Base-by-base conservation (phyloP, 1,140 invertebrate species). In the Bursaphelenchus mucronatus region DNA sequence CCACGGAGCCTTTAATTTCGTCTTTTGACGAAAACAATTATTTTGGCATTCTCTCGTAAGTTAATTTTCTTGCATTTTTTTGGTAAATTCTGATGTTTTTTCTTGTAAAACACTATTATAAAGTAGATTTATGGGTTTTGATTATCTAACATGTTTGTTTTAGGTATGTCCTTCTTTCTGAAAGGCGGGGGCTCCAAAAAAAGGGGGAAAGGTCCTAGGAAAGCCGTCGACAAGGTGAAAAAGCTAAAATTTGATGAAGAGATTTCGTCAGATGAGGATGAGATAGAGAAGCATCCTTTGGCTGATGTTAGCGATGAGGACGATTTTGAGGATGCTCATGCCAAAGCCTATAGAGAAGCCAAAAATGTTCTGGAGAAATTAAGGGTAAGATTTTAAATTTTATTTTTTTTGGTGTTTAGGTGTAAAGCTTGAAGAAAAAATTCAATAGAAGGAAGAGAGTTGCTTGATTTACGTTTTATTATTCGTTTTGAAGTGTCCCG, bases 331-430 rank as follows among this genome's bases (percentile, higher is more conserved):
- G 63, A 64, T 41, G 43, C 41, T 9, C 63, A 64, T 47, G 50
- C 63, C 10, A 64, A 64, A 51, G 40, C 63, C 30, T 63, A 30
- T 11, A 52, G 63, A n/a, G 63, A 64, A 43, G 19, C 63, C 9
- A 64, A 64, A 41, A 19, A 19, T 17, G 5, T 64, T 4, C 40
- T 64, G n/a, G 63, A 62, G 21, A 44, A 64, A 40, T 41, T 64
- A 15, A 64, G 61, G 51, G 63, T 64, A 62, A 55, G 47, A 8
- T 40, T 15, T 15, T 57, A 9, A n/a, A 44, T 44, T 13, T 15
- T 30, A 9, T 0, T 17, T 30, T 30, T 30, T 5, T 30, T 30
- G 30, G 30, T 30, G 5, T 30, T 30, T 30, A 30, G 30, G 30
- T 3, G 30, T 30, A 30, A 30, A 30, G 5, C 30, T 1, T 30